Evolutionary conservation across 2,888 invertebrate species (phyloP), one percentile per base, ranked within the genome.

Genomic region (Andrena camellia): DNA sequence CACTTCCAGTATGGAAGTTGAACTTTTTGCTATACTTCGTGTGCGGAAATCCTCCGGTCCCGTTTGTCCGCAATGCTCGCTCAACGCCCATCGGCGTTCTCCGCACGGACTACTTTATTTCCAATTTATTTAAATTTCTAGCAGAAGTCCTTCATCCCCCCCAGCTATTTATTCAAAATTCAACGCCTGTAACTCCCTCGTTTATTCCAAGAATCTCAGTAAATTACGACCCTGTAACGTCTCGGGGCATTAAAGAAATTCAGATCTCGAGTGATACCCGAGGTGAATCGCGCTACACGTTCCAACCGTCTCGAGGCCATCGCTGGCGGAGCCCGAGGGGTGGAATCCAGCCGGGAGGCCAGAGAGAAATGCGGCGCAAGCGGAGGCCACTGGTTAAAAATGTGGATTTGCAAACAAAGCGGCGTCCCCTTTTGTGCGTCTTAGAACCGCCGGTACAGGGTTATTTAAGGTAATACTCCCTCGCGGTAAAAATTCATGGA

Each of bases 401-500:
- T 20, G 60, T 26, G 62, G 29, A 52, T 68, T 74, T 31, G 17
- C 62, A 48, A 59, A 78, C 54, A 67, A 75, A 78, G 42, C 48
- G 50, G 29, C 54, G 48, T n/a, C 26, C 63, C 17, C 70, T 64
- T 70, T 77, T 70, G 64, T 64, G 62, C 67, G 60, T 48, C 67
- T 67, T 75, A 63, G 54, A 23, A 75, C 26, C 59, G 50, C 6
- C n/a, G 23, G 48, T 59, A 77, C 64, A 33, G 74, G 35, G 50
- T 78, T 74, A 35, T 52, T 60, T 74, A 66, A 66, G 29, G 75
- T 60, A 60, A 78, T 66, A 66, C 59, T 87, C 90, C 82, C 87
- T 86, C 82, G 90, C 86, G 26, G 71, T 23, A 70, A 57, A 23
- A 66, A 64, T 72, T 77, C 76, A 72, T 64, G 62, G 71, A 63